Evolutionary conservation across 2,888 invertebrate species (phyloP).

Genomic region (Dicroscelio sp.): DNA sequence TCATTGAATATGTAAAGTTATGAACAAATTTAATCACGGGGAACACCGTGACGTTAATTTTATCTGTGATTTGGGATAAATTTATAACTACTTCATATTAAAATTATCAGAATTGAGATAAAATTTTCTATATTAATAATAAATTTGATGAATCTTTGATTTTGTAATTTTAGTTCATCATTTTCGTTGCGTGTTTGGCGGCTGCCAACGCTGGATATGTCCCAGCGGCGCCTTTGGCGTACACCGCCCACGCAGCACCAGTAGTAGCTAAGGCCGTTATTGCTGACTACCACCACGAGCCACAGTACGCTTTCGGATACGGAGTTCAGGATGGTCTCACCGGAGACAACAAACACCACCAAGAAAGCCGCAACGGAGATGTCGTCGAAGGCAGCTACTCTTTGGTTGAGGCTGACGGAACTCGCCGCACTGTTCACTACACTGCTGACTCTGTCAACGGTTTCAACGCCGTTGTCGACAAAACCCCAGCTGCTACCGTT

Average conservation of each 20-base stretch:
- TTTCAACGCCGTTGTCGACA: constrained; percentile 82
- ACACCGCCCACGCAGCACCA: constrained; percentile 3
- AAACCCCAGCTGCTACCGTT: constrained; percentile 64
- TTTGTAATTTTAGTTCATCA: constrained; percentile 40
- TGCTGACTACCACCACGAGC: constrained; percentile 4
- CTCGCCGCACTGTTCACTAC: constrained; percentile 42
- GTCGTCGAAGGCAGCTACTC: constrained; percentile 44
- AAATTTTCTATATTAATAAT: no score
- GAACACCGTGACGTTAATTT: no score
- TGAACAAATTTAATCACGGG: no score
- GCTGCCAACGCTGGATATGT: constrained; percentile 5
- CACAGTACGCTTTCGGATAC: constrained; percentile 11
- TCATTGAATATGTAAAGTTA: no score
- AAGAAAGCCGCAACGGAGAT: constrained; percentile 23
- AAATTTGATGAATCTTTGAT: no score
- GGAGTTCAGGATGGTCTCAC: constrained; percentile 23
- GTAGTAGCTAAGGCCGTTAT: not conserved
- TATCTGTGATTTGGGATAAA: no score
- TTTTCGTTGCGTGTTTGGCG: constrained; percentile 45
- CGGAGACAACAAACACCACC: constrained; percentile 32
- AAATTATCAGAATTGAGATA: no score
- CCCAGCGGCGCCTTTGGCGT: not conserved
- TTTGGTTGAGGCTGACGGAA: constrained; percentile 37
- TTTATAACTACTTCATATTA: no score
- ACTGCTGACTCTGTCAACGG: constrained; percentile 47